A percentile compares a stretch with the other conserved stretches of the same genome.
Evolutionary conservation across 2,797 vertebrate genomes (phyloP).

Genomic region (Phalanger gymnotis): DNA sequence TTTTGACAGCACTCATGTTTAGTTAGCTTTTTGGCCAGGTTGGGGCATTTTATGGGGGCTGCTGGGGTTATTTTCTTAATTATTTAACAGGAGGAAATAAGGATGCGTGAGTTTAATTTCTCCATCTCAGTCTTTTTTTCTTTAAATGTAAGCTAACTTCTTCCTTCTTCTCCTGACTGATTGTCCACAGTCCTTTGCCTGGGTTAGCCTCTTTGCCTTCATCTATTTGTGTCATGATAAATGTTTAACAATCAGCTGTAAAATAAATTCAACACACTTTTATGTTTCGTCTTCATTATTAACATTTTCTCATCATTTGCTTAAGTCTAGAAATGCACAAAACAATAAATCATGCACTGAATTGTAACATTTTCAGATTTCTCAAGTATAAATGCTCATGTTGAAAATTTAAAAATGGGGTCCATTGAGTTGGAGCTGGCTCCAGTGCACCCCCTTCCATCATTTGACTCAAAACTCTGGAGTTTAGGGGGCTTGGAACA

Average conservation of each 20-base stretch:
- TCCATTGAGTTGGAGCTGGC: neutral
- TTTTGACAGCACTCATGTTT: slow-evolving; percentile 52
- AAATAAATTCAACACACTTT: neutral
- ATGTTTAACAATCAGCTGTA: neutral
- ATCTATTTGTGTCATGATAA: neutral
- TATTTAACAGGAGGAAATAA: neutral
- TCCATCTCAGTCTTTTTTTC: neutral
- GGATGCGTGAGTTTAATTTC: neutral
- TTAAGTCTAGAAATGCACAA: neutral
- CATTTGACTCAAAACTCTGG: neutral
- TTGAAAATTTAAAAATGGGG: neutral
- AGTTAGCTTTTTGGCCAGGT: neutral
- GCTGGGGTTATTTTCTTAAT: neutral
- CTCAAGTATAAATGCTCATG: neutral
- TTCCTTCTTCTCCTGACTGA: neutral
- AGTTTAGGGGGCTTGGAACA: neutral
- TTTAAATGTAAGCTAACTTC: neutral
- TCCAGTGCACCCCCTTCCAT: neutral
- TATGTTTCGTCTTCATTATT: neutral
- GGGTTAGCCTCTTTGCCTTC: neutral
- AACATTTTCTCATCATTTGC: neutral
- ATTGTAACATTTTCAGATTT: neutral
- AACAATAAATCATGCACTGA: neutral
- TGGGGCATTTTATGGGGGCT: neutral
- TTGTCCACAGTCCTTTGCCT: neutral